These are phyloP conservation scores for Bombylius discolor DNA, from an alignment of 2,888 invertebrate genomes.

Conservation along the genomic window DNA sequence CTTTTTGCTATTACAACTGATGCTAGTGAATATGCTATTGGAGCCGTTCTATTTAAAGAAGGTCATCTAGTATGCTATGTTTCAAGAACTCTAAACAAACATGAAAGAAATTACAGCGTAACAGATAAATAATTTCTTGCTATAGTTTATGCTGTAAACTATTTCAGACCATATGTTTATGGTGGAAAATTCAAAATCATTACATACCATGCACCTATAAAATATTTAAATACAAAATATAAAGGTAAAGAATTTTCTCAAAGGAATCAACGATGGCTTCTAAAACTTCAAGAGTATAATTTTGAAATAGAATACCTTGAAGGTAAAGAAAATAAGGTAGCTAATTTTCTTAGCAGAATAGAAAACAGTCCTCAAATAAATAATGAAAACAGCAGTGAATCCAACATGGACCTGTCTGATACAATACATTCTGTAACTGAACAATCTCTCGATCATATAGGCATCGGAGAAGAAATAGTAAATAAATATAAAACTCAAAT, in stretches of 20 bases:
- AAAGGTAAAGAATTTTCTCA: constrained; percentile 2
- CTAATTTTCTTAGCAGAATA: constrained; percentile 18
- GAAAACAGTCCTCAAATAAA: too few species aligned
- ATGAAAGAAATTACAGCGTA: background rate
- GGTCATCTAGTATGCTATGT: background rate
- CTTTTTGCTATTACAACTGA: constrained; percentile 3
- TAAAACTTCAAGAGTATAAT: constrained; percentile 21
- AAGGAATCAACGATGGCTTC: constrained; percentile 6
- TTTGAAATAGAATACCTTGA: constrained; percentile 19
- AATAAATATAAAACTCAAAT: too few species aligned
- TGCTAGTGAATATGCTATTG: constrained; percentile 5
- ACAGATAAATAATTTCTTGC: background rate
- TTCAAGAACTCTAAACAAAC: background rate
- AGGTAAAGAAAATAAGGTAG: constrained; percentile 14
- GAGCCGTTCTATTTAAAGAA: constrained; percentile 9
- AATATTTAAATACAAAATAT: constrained; percentile 6
- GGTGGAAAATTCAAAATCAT: background rate
- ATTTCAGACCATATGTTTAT: constrained; percentile 6
- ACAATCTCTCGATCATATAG: too few species aligned
- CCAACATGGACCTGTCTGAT: too few species aligned
- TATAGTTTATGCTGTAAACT: background rate
- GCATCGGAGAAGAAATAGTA: too few species aligned
- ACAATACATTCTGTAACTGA: too few species aligned
- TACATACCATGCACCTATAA: constrained; percentile 4
- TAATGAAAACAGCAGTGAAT: too few species aligned